A percentile compares a stretch with the other conserved stretches of the same genome.
Conservation (phyloP, 2,113 vertebrate genomes). For the Merops nubicus region DNA sequence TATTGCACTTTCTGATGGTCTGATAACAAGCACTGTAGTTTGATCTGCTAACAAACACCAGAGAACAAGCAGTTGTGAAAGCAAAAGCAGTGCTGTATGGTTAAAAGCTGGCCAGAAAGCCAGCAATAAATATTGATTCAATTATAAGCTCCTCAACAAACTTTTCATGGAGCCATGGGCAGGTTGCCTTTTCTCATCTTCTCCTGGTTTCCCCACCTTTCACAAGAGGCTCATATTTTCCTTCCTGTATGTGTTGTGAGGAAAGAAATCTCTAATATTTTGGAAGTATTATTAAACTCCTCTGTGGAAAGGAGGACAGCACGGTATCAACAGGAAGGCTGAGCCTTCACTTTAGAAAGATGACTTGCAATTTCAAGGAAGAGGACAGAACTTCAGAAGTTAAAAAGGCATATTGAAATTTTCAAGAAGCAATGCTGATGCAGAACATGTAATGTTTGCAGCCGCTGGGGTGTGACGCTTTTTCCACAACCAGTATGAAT, state of each 20-base stretch:
- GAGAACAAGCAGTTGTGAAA: background rate
- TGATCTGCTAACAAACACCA: background rate
- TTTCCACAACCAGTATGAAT: background rate
- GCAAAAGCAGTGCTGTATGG: background rate
- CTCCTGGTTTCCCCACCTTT: background rate
- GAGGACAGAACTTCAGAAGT: background rate
- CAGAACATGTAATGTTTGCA: conserved; percentile 33
- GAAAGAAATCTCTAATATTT: background rate
- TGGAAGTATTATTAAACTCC: background rate
- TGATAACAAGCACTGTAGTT: background rate
- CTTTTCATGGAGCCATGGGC: background rate
- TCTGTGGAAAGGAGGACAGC: background rate
- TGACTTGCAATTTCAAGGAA: conserved; percentile 25
- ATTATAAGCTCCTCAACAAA: background rate
- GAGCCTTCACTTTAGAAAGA: background rate
- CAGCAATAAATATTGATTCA: background rate
- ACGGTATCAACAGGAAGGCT: background rate
- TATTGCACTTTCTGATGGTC: background rate
- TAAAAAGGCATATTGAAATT: conserved; percentile 29
- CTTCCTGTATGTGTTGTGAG: background rate
- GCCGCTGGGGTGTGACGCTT: conserved; percentile 43
- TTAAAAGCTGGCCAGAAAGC: background rate
- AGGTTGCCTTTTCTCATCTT: background rate
- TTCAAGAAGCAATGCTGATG: background rate
- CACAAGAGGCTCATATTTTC: background rate